These are phyloP conservation scores for Oncorhynchus clarkii DNA, from an alignment of 2,113 vertebrate species.

Conservation along the genomic window DNA sequence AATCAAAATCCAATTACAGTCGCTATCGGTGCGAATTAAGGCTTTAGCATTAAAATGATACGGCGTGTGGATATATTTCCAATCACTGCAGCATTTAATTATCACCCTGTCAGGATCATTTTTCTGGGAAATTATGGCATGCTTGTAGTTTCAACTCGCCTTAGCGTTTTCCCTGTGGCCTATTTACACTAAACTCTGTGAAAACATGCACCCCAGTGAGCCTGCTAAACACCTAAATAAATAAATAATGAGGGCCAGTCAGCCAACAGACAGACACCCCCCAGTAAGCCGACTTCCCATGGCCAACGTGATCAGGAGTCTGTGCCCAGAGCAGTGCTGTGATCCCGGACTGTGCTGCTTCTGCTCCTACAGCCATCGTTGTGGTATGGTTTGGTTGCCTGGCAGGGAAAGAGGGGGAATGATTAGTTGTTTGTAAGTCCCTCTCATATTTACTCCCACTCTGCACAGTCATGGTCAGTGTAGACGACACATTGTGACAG, in stretches of 20 bases:
- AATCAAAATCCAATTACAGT: conserved; percentile 79
- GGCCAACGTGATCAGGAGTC: conserved; percentile 2
- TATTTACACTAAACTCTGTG: conserved; percentile 41
- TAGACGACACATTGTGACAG: background rate
- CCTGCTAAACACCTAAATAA: conserved; percentile 21
- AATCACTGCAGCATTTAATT: conserved; percentile 74
- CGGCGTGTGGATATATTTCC: conserved; percentile 69
- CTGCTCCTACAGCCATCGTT: background rate
- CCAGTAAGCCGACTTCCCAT: conserved; percentile 5
- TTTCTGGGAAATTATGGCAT: conserved; percentile 33
- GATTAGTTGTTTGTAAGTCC: background rate
- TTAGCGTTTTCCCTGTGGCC: conserved; percentile 33
- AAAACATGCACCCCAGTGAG: conserved; percentile 14
- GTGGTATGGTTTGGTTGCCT: too few relatives aligned
- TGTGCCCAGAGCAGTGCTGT: conserved; percentile 10
- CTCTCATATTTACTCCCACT: background rate
- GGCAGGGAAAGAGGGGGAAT: too few relatives aligned
- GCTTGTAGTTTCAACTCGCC: conserved; percentile 28
- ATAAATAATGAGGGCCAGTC: conserved; percentile 18
- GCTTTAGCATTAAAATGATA: conserved; percentile 73
- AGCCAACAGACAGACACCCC: conserved; percentile 5
- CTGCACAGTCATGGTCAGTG: background rate
- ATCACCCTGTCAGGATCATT: conserved; percentile 47
- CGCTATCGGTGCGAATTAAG: conserved; percentile 72
- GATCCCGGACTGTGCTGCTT: background rate